Base-by-base conservation (phyloP, 2,113 vertebrate genomes). In the Prunella fulvescens region DNA sequence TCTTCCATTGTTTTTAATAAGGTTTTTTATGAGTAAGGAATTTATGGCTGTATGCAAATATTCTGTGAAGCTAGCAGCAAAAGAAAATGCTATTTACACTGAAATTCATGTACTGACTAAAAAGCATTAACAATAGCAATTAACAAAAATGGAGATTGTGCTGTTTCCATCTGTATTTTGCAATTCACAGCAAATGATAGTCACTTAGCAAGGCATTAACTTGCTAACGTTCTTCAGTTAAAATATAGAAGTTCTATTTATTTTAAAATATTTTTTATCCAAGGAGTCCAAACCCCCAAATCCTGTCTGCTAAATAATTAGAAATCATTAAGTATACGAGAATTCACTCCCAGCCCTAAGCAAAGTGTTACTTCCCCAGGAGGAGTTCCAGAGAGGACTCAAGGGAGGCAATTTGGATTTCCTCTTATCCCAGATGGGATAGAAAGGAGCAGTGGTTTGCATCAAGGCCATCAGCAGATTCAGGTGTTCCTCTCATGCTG, bases 91-190 rank as follows among this genome's bases (percentile, higher is more conserved):
- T 94, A 77, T 91, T 92, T 96, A 95, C 84, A 87, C 74, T 56
- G 90, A 66, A 94, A 91, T 94, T 89, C 89, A 88, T 94, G 85
- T 77, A 93, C 66, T 90, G 78, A 88, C 76, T 92, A 92, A 86
- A 95, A 94, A 88, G 20, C 85, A 93, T 93, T 95, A 95, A 93
- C 90, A 94, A 60, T 19, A 91, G 61, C 89, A 95, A 93, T 96
- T 95, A 95, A 90, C 66, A 79, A 76, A 83, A 93, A 37, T 69
- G 58, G n/a, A 81, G 86, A 83, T 35, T 91, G 58, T 73, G 58
- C 60, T 51, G 54, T 70, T 95, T 95, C 87, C 74, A 82, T 87
- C 81, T 77, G 66, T 81, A 94, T 85, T 95, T 95, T 80, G 90
- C 85, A 92, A 88, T 72, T 87, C 54, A 57, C 64, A 72, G 83